Conservation (phyloP, 2,113 vertebrate species). For the Casuarius casuarius region DNA sequence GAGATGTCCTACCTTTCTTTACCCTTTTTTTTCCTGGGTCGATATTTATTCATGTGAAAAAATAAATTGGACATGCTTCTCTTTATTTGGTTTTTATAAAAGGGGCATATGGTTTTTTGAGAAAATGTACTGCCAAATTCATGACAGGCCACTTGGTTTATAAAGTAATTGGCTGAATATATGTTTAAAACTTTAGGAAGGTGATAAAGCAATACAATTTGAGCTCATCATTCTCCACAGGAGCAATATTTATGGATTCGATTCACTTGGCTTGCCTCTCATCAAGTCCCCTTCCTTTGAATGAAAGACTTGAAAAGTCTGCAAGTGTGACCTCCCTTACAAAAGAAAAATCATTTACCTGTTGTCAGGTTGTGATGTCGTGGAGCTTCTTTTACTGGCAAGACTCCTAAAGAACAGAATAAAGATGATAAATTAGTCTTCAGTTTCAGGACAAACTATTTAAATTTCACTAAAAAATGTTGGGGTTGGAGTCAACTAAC, state of each 20-base stretch:
- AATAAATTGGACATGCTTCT: neutral
- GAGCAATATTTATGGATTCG: neutral
- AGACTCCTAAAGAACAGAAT: slow-evolving; percentile 15
- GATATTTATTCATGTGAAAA: neutral
- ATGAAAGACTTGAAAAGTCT: neutral
- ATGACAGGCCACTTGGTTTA: neutral
- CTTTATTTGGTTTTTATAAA: neutral
- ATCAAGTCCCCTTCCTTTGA: neutral
- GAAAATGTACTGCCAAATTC: neutral
- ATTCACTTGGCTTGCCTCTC: neutral
- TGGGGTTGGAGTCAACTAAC: neutral
- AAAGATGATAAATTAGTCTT: neutral
- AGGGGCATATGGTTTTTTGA: neutral
- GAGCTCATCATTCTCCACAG: neutral
- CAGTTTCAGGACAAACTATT: neutral
- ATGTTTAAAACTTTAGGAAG: neutral
- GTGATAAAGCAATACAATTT: neutral
- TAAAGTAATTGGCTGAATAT: neutral
- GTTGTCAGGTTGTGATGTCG: slow-evolving; percentile 61
- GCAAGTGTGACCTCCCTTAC: neutral
- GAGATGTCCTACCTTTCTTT: neutral
- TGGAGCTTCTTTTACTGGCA: slow-evolving; percentile 55
- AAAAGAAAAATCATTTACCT: slow-evolving; percentile 58
- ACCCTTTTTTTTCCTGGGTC: neutral
- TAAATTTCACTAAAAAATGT: neutral